phyloP scores from a whole-genome alignment of 1,140 invertebrate genomes.

The Tetragnatha versicolor region DNA sequence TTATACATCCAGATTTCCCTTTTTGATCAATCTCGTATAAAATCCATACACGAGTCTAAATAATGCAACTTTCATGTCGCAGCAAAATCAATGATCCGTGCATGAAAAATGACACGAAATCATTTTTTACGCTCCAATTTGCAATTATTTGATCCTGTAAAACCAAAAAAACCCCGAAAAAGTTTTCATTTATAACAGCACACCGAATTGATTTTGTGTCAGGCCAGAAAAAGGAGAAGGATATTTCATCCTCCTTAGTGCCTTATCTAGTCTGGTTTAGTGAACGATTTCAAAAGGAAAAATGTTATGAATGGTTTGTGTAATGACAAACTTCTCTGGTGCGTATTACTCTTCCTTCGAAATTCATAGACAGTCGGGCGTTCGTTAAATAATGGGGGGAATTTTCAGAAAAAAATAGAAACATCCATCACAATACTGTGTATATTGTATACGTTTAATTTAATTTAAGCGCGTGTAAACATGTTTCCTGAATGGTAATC shows the following conservation, averaged over 20 bases:
- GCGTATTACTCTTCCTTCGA: no score
- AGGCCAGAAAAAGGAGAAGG: neutral
- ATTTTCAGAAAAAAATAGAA: no score
- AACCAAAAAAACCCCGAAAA: neutral
- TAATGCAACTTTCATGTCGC: neutral
- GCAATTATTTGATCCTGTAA: constrained; percentile 1
- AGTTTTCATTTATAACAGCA: constrained; percentile 20
- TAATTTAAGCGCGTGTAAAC: no score
- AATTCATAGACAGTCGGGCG: no score
- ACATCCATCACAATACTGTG: no score
- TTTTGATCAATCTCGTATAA: no score
- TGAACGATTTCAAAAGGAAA: constrained; percentile 29
- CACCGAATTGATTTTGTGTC: constrained; percentile 34
- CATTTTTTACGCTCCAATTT: constrained; percentile 45
- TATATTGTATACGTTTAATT: no score
- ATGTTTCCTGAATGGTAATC: no score
- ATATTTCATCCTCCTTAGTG: neutral
- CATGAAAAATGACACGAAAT: constrained; percentile 5
- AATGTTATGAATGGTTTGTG: neutral
- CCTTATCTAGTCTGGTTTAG: neutral
- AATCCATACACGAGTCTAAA: no score
- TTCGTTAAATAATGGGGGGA: no score
- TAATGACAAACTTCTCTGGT: no score
- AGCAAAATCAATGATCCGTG: constrained; percentile 2
- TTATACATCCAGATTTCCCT: no score